Conservation (phyloP, 2,888 invertebrate genomes). For the Callosobruchus maculatus region DNA sequence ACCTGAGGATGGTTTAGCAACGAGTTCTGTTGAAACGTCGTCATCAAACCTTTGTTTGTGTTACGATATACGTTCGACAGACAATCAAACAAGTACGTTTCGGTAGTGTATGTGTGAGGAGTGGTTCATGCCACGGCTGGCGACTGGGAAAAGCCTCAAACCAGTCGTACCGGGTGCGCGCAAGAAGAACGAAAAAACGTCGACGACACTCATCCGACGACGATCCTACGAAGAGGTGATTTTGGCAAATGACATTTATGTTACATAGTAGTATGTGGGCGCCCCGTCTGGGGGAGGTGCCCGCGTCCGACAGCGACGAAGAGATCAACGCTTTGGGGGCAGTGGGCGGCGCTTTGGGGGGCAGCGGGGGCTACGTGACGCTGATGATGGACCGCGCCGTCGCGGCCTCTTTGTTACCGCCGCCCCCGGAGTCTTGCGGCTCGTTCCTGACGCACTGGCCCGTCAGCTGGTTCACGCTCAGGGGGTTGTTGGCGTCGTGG, state of each 20-base stretch:
- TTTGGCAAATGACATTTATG: constrained; percentile 54
- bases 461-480: constrained; percentile 86
- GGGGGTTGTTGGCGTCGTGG: constrained; percentile 86
- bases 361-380: constrained; percentile 45
- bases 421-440: constrained; percentile 40
- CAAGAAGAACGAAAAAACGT: constrained; percentile 1
- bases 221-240: constrained; percentile 42
- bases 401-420: constrained; percentile 33
- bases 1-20: no score
- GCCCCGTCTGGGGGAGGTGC: background rate
- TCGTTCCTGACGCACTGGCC: constrained; percentile 58
- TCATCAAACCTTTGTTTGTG: no score
- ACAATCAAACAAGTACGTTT: no score
- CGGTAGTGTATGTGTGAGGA: no score
- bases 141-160: background rate
- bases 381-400: constrained; percentile 48
- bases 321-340: constrained; percentile 9
- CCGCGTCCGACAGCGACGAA: constrained; percentile 12
- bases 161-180: background rate
- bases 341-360: background rate
- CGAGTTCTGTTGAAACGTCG: no score
- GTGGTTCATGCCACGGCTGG: background rate
- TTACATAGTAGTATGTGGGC: constrained; percentile 47
- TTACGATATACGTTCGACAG: no score
- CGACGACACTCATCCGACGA: constrained; percentile 1